A percentile compares a stretch with the other conserved stretches of the same genome.
Conservation (phyloP, 2,888 invertebrate species). For the Spodoptera picta region DNA sequence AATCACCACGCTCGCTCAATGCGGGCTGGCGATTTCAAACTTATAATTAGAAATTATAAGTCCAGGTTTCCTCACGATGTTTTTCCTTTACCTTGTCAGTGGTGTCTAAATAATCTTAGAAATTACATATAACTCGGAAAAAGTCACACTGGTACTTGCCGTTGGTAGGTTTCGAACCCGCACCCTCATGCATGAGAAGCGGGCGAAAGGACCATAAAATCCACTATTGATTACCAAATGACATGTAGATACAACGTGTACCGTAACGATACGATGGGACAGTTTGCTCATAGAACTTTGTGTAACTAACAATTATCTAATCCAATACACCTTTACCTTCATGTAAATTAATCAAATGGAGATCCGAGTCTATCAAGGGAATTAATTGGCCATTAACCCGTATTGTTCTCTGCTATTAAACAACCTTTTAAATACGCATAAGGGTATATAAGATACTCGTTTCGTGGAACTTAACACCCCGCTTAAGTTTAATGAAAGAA, state of each 20-base stretch:
- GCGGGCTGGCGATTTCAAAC: too few relatives aligned
- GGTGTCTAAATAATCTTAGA: too few relatives aligned
- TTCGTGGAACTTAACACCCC: constrained; percentile 40
- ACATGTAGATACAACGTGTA: not conserved
- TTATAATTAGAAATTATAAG: too few relatives aligned
- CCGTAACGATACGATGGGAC: constrained; percentile 14
- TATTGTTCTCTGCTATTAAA: constrained; percentile 50
- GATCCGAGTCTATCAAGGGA: constrained; percentile 15
- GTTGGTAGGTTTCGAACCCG: too few relatives aligned
- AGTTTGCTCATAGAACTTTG: constrained; percentile 6
- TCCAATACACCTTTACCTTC: constrained; percentile 33
- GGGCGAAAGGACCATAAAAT: constrained; percentile 15
- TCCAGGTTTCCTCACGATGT: too few relatives aligned
- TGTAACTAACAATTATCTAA: constrained; percentile 24
- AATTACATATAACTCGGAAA: too few relatives aligned
- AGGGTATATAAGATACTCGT: constrained; percentile 39
- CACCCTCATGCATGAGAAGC: too few relatives aligned
- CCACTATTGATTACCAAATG: not conserved
- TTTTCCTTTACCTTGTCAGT: too few relatives aligned
- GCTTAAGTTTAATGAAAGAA: constrained; percentile 54
- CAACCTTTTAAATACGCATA: constrained; percentile 41
- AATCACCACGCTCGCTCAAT: too few relatives aligned
- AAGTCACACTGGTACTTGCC: too few relatives aligned
- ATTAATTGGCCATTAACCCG: constrained; percentile 50
- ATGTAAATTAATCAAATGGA: constrained; percentile 48